Percentiles rank a stretch among this genome's conserved stretches.
Conservation (phyloP, 1,140 invertebrate species). For the Hylaeus anthracinus region DNA sequence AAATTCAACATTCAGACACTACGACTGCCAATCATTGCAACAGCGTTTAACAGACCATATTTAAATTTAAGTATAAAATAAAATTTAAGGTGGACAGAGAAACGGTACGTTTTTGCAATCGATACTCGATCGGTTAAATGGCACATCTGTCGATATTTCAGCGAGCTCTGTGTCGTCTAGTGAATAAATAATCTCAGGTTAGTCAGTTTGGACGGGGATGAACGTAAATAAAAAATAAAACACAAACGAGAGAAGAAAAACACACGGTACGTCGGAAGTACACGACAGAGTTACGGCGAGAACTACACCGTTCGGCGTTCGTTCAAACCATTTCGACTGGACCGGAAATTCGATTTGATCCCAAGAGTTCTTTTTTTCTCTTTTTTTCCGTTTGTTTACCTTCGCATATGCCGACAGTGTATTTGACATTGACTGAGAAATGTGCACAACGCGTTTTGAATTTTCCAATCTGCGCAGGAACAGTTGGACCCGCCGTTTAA, state of each 20-base stretch:
- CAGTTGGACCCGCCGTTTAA: slow-evolving; percentile 52
- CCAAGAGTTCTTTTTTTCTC: slow-evolving; percentile 22
- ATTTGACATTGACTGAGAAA: slow-evolving; percentile 69
- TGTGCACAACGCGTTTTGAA: slow-evolving; percentile 53
- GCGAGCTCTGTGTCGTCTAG: background rate
- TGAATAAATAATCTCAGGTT: slow-evolving; percentile 32
- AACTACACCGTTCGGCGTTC: slow-evolving; percentile 27
- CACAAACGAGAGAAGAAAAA: background rate
- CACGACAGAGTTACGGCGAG: slow-evolving; percentile 17
- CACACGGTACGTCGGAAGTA: slow-evolving; percentile 9
- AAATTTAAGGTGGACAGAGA: background rate
- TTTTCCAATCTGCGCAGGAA: slow-evolving; percentile 61
- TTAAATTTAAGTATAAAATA: too few species aligned
- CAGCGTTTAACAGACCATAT: too few species aligned
- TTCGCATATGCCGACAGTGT: slow-evolving; percentile 52
- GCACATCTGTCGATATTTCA: background rate
- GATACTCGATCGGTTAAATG: background rate
- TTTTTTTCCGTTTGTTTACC: slow-evolving; percentile 30
- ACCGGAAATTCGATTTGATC: slow-evolving; percentile 57
- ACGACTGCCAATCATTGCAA: too few species aligned
- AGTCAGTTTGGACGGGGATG: too few species aligned
- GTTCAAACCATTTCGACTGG: slow-evolving; percentile 49
- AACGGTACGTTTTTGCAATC: background rate
- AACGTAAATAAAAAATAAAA: background rate
- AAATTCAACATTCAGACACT: too few species aligned